These are phyloP conservation scores for Laticauda laticaudata DNA, from an alignment of 2,113 vertebrate species.

Conservation along the genomic window DNA sequence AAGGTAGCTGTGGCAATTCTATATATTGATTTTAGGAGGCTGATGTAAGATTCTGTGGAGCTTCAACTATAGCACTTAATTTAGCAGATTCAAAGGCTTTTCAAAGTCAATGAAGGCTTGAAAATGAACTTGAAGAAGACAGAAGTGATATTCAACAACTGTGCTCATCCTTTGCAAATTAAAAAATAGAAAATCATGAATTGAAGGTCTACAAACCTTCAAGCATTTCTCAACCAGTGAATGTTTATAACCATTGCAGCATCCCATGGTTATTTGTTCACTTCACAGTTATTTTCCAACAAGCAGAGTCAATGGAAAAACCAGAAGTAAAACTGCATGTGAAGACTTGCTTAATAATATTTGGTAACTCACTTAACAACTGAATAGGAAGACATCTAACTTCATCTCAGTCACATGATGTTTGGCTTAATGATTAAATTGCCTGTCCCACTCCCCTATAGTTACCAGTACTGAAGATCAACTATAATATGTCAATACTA, in stretches of 20 bases:
- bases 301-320: neutral
- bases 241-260: neutral
- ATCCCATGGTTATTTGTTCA: neutral
- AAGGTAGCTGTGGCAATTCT: neutral
- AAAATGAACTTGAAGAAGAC: neutral
- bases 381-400: neutral
- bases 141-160: neutral
- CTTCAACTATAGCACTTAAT: neutral
- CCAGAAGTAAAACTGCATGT: neutral
- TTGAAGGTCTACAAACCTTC: neutral
- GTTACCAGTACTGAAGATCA: neutral
- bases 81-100: neutral
- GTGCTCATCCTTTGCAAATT: neutral
- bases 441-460: neutral
- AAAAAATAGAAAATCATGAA: neutral
- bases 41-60: neutral
- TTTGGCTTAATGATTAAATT: neutral
- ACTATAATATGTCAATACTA: neutral
- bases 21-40: neutral
- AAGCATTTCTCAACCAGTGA: neutral
- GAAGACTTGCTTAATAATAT: neutral
- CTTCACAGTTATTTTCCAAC: neutral
- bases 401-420: neutral
- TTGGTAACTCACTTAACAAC: neutral
- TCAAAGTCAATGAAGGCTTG: neutral